A percentile compares a stretch with the other conserved stretches of the same genome.
Conservation (phyloP, 2,797 vertebrate species). For the Pseudocheirus occidentalis region DNA sequence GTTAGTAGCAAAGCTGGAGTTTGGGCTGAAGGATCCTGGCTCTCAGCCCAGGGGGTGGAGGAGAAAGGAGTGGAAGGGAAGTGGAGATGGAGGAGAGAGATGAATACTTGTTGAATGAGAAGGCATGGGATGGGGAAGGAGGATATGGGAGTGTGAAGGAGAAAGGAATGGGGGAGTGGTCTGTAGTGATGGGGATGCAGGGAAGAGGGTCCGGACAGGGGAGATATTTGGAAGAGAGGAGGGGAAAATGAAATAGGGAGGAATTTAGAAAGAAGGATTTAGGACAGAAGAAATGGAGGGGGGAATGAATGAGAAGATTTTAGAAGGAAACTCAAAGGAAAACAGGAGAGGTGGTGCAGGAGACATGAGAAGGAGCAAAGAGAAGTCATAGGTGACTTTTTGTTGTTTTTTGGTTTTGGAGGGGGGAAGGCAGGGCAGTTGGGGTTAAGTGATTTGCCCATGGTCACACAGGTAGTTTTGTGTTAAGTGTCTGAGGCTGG, state of each 20-base stretch:
- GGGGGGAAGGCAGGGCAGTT: too few relatives aligned
- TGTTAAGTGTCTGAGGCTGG: too few relatives aligned
- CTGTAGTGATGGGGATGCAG: not conserved
- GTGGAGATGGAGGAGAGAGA: not conserved
- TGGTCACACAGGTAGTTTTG: too few relatives aligned
- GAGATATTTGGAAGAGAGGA: not conserved
- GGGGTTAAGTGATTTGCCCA: too few relatives aligned
- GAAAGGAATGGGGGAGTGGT: not conserved
- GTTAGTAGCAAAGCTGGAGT: not conserved
- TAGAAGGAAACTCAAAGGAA: slow-evolving; percentile 13
- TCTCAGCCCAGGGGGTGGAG: not conserved
- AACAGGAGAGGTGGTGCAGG: not conserved
- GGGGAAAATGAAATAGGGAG: not conserved
- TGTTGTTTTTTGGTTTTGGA: not conserved
- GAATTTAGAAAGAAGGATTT: not conserved
- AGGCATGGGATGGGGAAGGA: not conserved
- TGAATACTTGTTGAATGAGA: not conserved
- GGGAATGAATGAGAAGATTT: not conserved
- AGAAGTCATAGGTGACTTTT: not conserved
- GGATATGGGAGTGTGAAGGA: not conserved
- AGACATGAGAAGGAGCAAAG: not conserved
- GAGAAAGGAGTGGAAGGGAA: not conserved
- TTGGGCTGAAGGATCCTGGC: not conserved
- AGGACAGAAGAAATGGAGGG: not conserved
- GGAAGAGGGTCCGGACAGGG: not conserved